phyloP scores from a whole-genome alignment of 2,797 vertebrate genomes.

The Babyrousa celebensis region DNA sequence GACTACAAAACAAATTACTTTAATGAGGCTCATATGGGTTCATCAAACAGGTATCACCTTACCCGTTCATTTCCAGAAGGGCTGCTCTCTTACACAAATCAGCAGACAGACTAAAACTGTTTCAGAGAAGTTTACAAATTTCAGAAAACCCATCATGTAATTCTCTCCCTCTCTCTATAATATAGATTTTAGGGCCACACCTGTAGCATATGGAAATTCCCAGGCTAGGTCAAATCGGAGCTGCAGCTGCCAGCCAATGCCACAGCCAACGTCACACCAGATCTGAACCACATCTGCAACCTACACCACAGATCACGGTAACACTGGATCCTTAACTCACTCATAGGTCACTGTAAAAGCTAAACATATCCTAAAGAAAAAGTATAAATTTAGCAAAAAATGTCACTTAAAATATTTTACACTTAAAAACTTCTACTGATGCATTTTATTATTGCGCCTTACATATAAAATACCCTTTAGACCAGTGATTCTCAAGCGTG shows the following conservation, averaged over 20 bases:
- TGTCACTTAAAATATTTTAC: constrained; percentile 50
- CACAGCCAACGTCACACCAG: no score
- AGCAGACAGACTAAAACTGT: not conserved
- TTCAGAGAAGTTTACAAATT: constrained; percentile 8
- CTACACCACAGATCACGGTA: no score
- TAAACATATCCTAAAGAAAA: not conserved
- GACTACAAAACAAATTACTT: not conserved
- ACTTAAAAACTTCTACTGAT: constrained; percentile 16
- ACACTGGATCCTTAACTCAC: no score
- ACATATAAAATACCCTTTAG: not conserved
- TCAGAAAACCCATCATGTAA: not conserved
- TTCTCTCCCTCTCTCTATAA: no score
- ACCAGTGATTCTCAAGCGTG: not conserved
- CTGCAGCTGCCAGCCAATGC: no score
- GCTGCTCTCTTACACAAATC: not conserved
- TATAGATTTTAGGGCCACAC: no score
- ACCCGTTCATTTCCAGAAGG: not conserved
- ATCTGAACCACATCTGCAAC: no score
- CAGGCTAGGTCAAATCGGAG: no score
- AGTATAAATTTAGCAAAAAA: constrained; percentile 7
- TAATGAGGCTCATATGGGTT: not conserved
- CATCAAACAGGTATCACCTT: not conserved
- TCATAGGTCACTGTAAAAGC: not conserved
- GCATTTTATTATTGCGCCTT: not conserved
- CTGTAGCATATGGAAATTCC: no score